phyloP scores from a whole-genome alignment of 2,113 vertebrate species.

The Elachura formosa region DNA sequence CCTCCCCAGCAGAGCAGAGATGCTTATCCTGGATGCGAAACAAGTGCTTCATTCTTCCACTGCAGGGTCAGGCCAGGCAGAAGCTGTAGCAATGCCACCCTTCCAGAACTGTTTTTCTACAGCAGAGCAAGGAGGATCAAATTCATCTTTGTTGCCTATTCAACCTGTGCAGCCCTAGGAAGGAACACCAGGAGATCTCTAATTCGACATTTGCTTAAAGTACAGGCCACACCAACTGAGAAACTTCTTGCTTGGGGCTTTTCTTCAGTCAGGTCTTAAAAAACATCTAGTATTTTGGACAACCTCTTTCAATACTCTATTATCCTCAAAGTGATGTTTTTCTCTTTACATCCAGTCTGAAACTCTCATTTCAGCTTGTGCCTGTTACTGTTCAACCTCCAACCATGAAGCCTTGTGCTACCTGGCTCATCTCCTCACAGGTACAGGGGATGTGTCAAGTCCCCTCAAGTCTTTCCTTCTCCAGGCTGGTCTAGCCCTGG shows the following conservation, averaged over 20 bases:
- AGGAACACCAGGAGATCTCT: background rate
- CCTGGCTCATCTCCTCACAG: background rate
- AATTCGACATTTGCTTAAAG: background rate
- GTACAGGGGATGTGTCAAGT: background rate
- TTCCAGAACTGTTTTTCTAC: background rate
- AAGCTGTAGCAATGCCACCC: background rate
- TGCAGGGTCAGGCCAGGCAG: background rate
- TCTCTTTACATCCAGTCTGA: background rate
- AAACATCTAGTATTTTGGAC: background rate
- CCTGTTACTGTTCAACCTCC: too few relatives aligned
- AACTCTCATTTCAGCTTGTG: background rate
- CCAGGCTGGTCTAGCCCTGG: background rate
- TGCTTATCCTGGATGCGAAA: background rate
- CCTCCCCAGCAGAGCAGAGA: background rate
- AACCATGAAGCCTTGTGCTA: fast-evolving
- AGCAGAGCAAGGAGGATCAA: background rate
- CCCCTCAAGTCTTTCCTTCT: background rate
- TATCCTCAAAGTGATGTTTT: background rate
- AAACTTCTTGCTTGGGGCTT: background rate
- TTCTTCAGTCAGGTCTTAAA: background rate
- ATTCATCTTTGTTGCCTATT: background rate
- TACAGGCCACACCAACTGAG: background rate
- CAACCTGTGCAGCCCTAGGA: background rate
- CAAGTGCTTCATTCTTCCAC: background rate
- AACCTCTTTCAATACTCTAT: background rate